A percentile compares a stretch with the other conserved stretches of the same genome.
phyloP scores from a whole-genome alignment of 2,888 invertebrate species.

The Athalia circularis region DNA sequence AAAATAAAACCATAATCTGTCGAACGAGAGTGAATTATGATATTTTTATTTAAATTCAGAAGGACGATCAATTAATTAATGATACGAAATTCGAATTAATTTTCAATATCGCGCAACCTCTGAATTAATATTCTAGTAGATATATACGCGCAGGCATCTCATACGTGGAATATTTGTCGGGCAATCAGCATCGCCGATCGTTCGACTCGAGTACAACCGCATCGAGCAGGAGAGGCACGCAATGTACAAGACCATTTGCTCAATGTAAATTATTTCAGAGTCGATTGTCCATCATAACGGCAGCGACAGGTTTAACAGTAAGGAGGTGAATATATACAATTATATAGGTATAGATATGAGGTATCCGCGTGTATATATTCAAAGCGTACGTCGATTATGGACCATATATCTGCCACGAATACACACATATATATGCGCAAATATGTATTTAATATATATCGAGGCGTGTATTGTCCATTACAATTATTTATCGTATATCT shows the following conservation, averaged over 20 bases:
- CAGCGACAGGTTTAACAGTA: conserved; percentile 43
- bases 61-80: too few relatives aligned
- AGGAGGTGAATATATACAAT: conserved; percentile 21
- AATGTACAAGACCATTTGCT: conserved; percentile 47
- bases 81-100: neutral
- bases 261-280: conserved; percentile 53
- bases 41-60: too few relatives aligned
- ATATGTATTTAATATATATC: too few relatives aligned
- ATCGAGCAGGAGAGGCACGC: neutral
- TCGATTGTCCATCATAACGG: conserved; percentile 51
- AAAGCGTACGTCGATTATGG: neutral
- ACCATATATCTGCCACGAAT: neutral
- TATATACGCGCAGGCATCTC: conserved; percentile 24
- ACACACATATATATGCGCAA: neutral
- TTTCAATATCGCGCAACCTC: neutral
- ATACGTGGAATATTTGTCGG: conserved; percentile 3
- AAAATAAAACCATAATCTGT: too few relatives aligned
- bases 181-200: conserved; percentile 53
- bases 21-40: too few relatives aligned
- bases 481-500: conserved; percentile 36
- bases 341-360: neutral
- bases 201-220: conserved; percentile 48
- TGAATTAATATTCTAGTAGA: neutral
- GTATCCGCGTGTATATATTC: neutral
- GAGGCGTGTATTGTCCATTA: conserved; percentile 31